These are phyloP conservation scores for Charaxes varanes DNA, from an alignment of 1,140 invertebrate genomes.

Conservation along the genomic window DNA sequence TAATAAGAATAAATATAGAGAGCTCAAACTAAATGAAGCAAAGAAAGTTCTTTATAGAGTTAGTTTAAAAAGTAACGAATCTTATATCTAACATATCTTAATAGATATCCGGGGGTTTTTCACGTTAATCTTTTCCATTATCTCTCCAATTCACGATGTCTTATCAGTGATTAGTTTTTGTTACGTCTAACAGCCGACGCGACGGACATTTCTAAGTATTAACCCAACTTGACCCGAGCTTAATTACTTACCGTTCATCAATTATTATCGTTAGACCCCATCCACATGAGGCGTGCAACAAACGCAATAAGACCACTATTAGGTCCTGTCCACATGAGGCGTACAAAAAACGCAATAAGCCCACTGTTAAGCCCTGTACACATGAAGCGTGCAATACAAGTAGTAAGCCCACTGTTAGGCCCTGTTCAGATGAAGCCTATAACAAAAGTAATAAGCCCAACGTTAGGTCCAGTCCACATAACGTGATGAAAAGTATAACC, in stretches of 20 bases:
- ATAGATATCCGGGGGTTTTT: constrained; percentile 4
- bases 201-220: constrained; percentile 19
- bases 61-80: no score
- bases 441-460: no score
- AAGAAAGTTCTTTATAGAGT: no score
- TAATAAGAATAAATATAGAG: no score
- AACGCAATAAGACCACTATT: neutral
- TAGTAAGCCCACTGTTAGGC: no score
- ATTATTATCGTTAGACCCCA: constrained; percentile 16
- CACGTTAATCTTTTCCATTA: constrained; percentile 1
- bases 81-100: no score
- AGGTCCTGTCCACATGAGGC: neutral
- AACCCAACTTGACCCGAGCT: constrained; percentile 20
- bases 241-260: constrained; percentile 22
- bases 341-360: neutral
- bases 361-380: no score
- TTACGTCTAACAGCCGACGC: constrained; percentile 9
- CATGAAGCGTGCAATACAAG: no score
- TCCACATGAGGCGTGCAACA: neutral
- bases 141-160: constrained; percentile 3
- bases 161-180: constrained; percentile 11
- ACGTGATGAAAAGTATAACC: no score
- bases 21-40: no score
- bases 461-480: no score
- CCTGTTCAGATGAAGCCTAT: no score